These are phyloP conservation scores for Selene dorsalis DNA, from an alignment of 2,797 vertebrate species.

Conservation along the genomic window DNA sequence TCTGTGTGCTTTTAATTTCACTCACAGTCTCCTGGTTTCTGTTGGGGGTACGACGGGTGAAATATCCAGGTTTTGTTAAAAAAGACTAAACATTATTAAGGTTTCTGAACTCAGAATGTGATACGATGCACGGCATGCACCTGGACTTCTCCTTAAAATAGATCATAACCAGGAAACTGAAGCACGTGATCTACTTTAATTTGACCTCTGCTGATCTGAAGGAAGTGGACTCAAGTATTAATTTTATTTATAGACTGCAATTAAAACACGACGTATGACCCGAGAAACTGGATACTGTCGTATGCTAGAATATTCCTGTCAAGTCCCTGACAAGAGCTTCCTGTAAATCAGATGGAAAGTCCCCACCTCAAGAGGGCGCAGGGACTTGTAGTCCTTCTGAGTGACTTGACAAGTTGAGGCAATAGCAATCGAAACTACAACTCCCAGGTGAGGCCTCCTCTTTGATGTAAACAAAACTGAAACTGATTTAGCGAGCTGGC, in stretches of 20 bases:
- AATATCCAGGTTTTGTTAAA: neutral
- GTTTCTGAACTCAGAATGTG: neutral
- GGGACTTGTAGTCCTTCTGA: conserved; percentile 80
- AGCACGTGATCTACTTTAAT: neutral
- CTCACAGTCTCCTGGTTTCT: neutral
- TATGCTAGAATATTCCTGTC: neutral
- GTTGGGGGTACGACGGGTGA: neutral
- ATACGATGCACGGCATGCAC: neutral
- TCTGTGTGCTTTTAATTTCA: neutral
- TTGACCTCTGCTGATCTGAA: neutral
- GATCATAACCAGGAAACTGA: neutral
- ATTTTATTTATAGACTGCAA: neutral
- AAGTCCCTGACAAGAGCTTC: conserved; percentile 41
- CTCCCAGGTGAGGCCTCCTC: conserved; percentile 72
- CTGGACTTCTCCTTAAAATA: neutral
- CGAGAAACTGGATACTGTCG: neutral
- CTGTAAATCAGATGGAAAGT: conserved; percentile 63
- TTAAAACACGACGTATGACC: neutral
- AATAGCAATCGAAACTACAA: conserved; percentile 74
- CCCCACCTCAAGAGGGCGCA: conserved; percentile 48
- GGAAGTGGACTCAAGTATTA: fast-evolving
- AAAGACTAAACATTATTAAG: neutral
- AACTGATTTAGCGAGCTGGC: conserved; percentile 75
- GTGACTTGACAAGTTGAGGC: neutral
- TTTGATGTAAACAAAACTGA: conserved; percentile 88